phyloP scores from a whole-genome alignment of 2,113 vertebrate genomes.

The Vulpes vulpes region DNA sequence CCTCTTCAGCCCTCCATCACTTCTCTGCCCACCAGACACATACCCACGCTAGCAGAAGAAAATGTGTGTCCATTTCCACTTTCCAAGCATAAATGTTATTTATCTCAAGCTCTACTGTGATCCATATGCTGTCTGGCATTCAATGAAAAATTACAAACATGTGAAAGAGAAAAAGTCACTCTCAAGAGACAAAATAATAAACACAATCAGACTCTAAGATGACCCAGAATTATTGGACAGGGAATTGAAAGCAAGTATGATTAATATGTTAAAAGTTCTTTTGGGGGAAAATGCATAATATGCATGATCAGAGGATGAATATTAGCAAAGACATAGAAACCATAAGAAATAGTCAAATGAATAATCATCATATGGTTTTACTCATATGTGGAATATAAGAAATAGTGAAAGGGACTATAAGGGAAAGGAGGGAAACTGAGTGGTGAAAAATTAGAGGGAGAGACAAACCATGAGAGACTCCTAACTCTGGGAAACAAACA shows the following conservation, averaged over 20 bases:
- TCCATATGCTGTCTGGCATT: not conserved
- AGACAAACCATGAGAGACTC: too few species aligned
- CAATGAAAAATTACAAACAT: not conserved
- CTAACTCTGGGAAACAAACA: too few species aligned
- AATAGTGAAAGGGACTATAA: too few species aligned
- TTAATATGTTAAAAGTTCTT: not conserved
- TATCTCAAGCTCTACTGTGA: not conserved
- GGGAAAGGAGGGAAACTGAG: too few species aligned
- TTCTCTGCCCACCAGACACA: not conserved
- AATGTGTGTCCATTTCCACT: not conserved
- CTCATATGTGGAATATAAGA: too few species aligned
- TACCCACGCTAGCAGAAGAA: not conserved
- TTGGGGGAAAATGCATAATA: not conserved
- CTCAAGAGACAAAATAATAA: slow-evolving; percentile 22
- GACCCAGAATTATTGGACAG: not conserved
- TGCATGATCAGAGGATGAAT: not conserved
- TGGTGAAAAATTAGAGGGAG: too few species aligned
- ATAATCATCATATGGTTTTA: not conserved
- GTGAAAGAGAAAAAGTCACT: not conserved
- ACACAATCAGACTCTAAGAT: not conserved
- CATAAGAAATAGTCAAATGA: not conserved
- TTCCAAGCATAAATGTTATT: not conserved
- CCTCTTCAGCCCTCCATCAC: not conserved
- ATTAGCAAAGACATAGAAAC: not conserved
- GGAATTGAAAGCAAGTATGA: not conserved